phyloP scores from a whole-genome alignment of 2,888 invertebrate genomes.

The Abrostola triplasia region DNA sequence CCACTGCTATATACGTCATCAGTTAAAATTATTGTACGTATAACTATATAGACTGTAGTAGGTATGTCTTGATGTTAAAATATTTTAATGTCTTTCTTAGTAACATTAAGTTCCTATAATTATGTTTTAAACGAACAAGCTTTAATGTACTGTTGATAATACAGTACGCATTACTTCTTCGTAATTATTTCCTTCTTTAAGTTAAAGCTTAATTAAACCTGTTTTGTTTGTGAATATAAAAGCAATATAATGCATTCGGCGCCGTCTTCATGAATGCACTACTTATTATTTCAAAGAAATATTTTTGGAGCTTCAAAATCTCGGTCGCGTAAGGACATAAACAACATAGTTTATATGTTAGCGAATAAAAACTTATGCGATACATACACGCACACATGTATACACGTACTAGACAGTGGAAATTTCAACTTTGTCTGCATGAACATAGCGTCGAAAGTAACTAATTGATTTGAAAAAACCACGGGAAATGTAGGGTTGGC shows the following conservation, averaged over 20 bases:
- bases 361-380: constrained; percentile 49
- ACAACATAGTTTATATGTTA: constrained; percentile 59
- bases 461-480: constrained; percentile 38
- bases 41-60: not conserved
- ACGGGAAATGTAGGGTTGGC: constrained; percentile 49
- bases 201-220: constrained; percentile 18
- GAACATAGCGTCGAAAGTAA: constrained; percentile 51
- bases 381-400: constrained; percentile 28
- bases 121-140: not conserved
- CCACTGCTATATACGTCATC: not conserved
- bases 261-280: constrained; percentile 34
- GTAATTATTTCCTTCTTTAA: constrained; percentile 3
- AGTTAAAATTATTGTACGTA: no score
- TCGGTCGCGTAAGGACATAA: constrained; percentile 71
- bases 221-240: constrained; percentile 9
- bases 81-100: constrained; percentile 6
- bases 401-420: constrained; percentile 12
- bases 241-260: constrained; percentile 30
- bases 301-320: constrained; percentile 58
- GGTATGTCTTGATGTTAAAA: not conserved
- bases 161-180: not conserved
- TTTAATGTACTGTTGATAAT: constrained; percentile 3
- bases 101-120: not conserved
- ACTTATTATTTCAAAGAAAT: constrained; percentile 55
- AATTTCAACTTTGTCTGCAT: constrained; percentile 55